Evolutionary conservation across 2,113 vertebrate species (phyloP), one percentile per base, ranked within the genome.

Genomic region (Oriolus oriolus): DNA sequence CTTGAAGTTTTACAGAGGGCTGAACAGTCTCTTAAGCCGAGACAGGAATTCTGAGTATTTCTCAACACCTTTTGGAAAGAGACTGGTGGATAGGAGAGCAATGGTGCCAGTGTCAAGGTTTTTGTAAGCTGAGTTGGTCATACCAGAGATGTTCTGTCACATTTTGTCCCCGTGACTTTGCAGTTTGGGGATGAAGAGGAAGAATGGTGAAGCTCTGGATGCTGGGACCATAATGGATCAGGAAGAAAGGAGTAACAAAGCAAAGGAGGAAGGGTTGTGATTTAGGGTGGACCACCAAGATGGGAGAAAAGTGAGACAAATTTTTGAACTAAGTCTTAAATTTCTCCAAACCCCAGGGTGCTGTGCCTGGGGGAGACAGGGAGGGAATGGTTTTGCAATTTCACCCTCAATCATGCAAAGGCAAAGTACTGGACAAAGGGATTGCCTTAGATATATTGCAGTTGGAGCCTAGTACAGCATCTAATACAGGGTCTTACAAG

Each of bases 301-400:
- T 30, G 45, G 42, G 54, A 90, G 66, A 85, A 86, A 96, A 97
- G 59, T 23, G 50, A 91, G 63, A 96, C 63, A 93, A 91, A 93
- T 94, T 88, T 50, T 88, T 77, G 31, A 52, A 73, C 71, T 77
- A 74, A 93, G 75, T 59, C 84, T 91, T 73, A 59, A 83, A 70
- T 95, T 93, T 54, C 68, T 94, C 33, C 68, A 92, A 74, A 94
- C 85, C 90, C 64, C 93, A 78, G 78, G 71, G 79, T 94, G 84
- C 84, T 93, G 84, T 87, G 64, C 85, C 70, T 65, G 75, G 35
- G 87, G 84, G 76, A 87, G 68, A 57, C 57, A 82, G 57, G 37
- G 87, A 87, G 75, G 75, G 79, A 80, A 18, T 27, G 69, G 59
- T 91, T 93, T 4, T 16, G 82, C 85, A 94, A 78, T 94, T 92